A percentile compares a stretch with the other conserved stretches of the same genome.
These are phyloP conservation scores for Sternotherus odoratus DNA, from an alignment of 2,797 vertebrate species.

Conservation along the genomic window DNA sequence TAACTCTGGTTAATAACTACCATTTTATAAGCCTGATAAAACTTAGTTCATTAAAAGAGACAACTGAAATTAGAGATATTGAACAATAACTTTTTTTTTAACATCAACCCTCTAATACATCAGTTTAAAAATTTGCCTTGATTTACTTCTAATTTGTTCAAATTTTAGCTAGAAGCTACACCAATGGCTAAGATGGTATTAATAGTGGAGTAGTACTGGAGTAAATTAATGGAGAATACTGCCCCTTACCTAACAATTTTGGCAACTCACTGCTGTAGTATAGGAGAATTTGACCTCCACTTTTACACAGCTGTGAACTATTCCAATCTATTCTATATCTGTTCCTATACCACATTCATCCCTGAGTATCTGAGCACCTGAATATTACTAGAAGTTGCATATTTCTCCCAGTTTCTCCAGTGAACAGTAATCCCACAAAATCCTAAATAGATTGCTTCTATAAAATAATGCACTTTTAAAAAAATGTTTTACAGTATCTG, in stretches of 20 bases:
- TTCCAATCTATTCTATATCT: background rate
- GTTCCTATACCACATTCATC: background rate
- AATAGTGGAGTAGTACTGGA: rapidly evolving
- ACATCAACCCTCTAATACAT: background rate
- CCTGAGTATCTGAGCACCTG: background rate
- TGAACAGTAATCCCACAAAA: background rate
- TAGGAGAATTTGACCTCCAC: background rate
- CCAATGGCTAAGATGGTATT: background rate
- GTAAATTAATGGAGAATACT: background rate
- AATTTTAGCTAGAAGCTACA: background rate
- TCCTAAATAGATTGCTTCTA: background rate
- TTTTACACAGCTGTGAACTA: background rate
- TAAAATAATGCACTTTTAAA: background rate
- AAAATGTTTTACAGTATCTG: background rate
- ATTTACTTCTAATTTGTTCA: background rate
- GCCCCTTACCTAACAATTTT: background rate
- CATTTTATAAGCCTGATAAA: slow-evolving; percentile 17
- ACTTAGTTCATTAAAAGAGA: background rate
- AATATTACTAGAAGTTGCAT: background rate
- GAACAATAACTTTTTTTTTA: background rate
- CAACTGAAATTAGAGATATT: background rate
- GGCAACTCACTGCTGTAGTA: rapidly evolving
- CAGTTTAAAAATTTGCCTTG: background rate
- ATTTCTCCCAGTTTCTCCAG: background rate
- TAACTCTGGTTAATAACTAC: background rate